Base-by-base conservation (phyloP, 2,888 invertebrate species). In the Hofmannophila pseudospretella region DNA sequence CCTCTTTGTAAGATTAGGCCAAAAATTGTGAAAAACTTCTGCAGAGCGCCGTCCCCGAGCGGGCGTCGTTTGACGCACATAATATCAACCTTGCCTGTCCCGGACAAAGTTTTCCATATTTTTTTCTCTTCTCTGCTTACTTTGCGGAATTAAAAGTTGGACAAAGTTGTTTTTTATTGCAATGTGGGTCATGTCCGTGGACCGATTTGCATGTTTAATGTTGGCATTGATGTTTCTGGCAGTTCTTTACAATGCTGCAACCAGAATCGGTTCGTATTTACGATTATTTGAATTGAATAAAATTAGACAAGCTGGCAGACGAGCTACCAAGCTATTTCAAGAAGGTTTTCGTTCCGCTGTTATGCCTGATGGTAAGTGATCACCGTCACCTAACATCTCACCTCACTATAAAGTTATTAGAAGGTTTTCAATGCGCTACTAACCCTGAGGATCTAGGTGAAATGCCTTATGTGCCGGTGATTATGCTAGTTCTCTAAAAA, bases 21-120 rank as follows among this genome's bases (percentile, higher is more conserved):
- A 69, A 76, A 77, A 73, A 73, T 69, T 71, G 64, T 62, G 61
- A 67, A 73, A 70, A 77, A 76, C 67, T 75, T 68, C 52, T 46
- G 42, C n/a, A n/a, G n/a, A n/a, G n/a, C n/a, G 16, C 62, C 51
- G 50, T 57, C 56, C 61, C 55, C 41, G 36, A 47, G 52, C 45
- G 55, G 47, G 52, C 57, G 60, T 52, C 62, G 62, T 64, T 57
- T 59, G 60, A 64, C 63, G 59, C 55, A 55, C 52, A 58, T 55
- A 57, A 57, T 65, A 59, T 50, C 32, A 41, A 44, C 33, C 55
- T 46, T 44, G 50, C 37, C 34, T 41, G 45, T 44, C 41, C 54
- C 54, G 45, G 43, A 43, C 41, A 45, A 66, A 62, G 50, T 62
- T 67, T 53, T 43, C 41, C 49, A 44, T 49, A 56, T 51, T 55